phyloP scores from a whole-genome alignment of 2,888 invertebrate species.

The Proisotoma minuta region DNA sequence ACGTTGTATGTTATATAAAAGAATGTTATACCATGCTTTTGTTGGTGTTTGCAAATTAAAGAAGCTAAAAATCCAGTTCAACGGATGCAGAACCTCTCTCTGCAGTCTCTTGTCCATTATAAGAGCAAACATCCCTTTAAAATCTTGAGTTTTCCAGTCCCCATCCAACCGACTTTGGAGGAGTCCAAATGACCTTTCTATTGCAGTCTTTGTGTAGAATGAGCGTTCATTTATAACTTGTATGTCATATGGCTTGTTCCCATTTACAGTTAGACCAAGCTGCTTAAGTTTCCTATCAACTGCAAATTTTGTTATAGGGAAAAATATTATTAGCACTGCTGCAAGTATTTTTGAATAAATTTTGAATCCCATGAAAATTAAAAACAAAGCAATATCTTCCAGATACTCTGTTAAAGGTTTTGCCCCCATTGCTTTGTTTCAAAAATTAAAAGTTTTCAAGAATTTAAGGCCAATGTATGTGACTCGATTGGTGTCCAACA shows the following conservation, averaged over 20 bases:
- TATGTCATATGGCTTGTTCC: conserved; percentile 26
- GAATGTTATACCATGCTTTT: no score
- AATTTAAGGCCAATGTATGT: no score
- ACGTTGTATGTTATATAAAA: no score
- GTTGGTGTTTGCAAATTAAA: conserved; percentile 30
- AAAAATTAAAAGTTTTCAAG: no score
- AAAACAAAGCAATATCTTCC: neutral
- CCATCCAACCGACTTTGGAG: conserved; percentile 24
- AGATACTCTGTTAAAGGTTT: neutral
- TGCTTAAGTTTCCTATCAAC: neutral
- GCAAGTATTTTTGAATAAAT: neutral
- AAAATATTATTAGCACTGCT: neutral
- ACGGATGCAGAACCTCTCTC: conserved; percentile 11
- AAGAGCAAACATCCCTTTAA: conserved; percentile 22
- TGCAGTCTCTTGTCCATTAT: conserved; percentile 11
- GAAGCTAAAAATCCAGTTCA: conserved; percentile 19
- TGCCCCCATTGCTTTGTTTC: no score
- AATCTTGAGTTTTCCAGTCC: conserved; percentile 27
- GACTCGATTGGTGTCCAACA: no score
- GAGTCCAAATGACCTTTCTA: conserved; percentile 15
- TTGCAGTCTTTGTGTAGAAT: conserved; percentile 22
- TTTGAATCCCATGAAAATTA: conserved; percentile 1
- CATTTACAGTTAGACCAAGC: conserved; percentile 19
- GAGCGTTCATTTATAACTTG: conserved; percentile 17
- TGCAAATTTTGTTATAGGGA: neutral